Evolutionary conservation across 2,797 vertebrate species (phyloP), one percentile per base, ranked within the genome.

Genomic region (Prionace glauca): DNA sequence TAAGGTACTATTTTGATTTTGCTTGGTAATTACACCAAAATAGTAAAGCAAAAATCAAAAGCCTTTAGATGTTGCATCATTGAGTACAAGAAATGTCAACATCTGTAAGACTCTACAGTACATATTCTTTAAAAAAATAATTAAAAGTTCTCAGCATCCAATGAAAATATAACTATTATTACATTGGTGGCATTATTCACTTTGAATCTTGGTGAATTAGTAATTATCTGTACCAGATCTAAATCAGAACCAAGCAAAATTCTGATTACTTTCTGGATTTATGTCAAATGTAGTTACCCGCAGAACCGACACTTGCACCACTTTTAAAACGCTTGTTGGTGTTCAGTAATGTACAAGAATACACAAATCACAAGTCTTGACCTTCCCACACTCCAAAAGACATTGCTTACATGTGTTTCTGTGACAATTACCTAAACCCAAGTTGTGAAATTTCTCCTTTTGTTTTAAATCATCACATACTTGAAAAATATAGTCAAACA

Each of bases 21-120:
- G 62, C 62, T 22, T 93, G 69, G 20, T 29, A 72, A 50, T 29
- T 94, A 29, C 9, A 94, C 65, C 72, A 72, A 94, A 72, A 24
- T 71, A 72, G 50, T 45, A 8, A 91, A 71, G 69, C 41, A 94
- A 71, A 94, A 94, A 94, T 74, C 69, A 72, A 72, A 93, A 94
- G 24, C 41, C 36, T n/a, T 84, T 41, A 84, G 36, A 84, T 22
- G 8, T 65, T 24, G 29, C 56, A n/a, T 62, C 60, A 60, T 65
- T 71, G 65, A 94, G 67, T 45, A 69, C 92, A 72, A 74, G 41
- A 26, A 50, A 45, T 26, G 22, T 45, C 45, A 94, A n/a, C 26
- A 72, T 29, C 36, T n/a, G 3, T 71, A 72, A 50, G 5, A 50
- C 26, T 69, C 18, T 69, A 36, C n/a, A 11, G 24, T 26, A n/a